Evolutionary conservation across 2,797 vertebrate species (phyloP).

Genomic region (Macropodus opercularis): DNA sequence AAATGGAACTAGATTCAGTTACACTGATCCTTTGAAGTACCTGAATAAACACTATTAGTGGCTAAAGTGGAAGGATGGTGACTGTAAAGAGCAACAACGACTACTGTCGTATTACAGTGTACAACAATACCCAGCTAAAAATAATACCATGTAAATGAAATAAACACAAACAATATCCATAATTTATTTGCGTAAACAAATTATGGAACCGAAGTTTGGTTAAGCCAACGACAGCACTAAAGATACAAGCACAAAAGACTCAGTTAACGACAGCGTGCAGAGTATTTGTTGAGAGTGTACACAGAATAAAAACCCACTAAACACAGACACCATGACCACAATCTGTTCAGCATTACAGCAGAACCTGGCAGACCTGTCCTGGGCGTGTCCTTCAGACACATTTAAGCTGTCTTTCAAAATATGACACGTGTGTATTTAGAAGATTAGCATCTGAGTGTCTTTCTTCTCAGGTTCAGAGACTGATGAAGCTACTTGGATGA

Average conservation of each 20-base stretch:
- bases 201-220: conserved; percentile 55
- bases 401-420: background rate
- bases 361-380: conserved; percentile 27
- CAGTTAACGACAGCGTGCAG: conserved; percentile 36
- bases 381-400: background rate
- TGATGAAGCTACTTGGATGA: too few relatives aligned
- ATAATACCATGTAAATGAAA: conserved; percentile 10
- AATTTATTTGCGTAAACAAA: conserved; percentile 71
- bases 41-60: background rate
- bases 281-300: conserved; percentile 10
- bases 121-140: conserved; percentile 31
- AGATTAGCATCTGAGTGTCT: too few relatives aligned
- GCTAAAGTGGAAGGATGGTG: background rate
- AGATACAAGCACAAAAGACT: conserved; percentile 48
- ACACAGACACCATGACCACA: conserved; percentile 55
- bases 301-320: conserved; percentile 24
- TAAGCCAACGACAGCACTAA: conserved; percentile 42
- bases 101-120: conserved; percentile 18
- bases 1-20: background rate
- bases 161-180: conserved; percentile 45
- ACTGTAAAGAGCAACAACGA: conserved; percentile 25
- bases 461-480: too few relatives aligned
- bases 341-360: conserved; percentile 52
- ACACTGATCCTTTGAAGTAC: background rate
- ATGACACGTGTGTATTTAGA: too few relatives aligned